Percentiles rank a stretch among this genome's conserved stretches.
phyloP scores from a whole-genome alignment of 2,888 invertebrate genomes.

The Acleris laterana region DNA sequence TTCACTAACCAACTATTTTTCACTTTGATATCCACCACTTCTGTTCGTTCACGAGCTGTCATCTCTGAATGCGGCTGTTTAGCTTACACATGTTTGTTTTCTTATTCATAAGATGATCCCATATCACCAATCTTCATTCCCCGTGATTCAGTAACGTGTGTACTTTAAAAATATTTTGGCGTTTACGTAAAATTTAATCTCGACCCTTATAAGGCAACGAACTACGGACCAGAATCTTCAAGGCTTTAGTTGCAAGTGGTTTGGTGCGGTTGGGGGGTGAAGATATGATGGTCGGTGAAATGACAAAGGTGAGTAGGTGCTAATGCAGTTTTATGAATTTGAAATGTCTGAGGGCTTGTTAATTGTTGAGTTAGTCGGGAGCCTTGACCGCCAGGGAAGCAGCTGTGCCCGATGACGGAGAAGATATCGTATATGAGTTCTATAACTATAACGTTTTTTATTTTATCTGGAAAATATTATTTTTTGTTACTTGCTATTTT shows the following conservation, averaged over 20 bases:
- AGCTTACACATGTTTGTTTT: constrained; percentile 20
- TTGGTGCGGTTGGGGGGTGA: neutral
- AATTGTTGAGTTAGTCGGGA: constrained; percentile 22
- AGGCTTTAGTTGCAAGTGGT: neutral
- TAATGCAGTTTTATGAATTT: constrained; percentile 35
- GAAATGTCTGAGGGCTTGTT: constrained; percentile 24
- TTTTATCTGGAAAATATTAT: too few species aligned
- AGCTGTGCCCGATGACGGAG: too few species aligned
- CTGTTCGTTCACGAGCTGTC: neutral
- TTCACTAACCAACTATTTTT: neutral
- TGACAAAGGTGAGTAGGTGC: constrained; percentile 28
- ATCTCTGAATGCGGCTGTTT: constrained; percentile 8
- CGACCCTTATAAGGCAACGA: constrained; percentile 21
- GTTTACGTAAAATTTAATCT: constrained; percentile 22
- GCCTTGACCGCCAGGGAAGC: constrained; percentile 21
- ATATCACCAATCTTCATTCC: constrained; percentile 10
- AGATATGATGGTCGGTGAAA: constrained; percentile 8
- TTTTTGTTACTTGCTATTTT: too few species aligned
- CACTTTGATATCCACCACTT: neutral
- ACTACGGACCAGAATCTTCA: constrained; percentile 5
- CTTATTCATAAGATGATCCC: constrained; percentile 31
- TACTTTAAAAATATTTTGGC: constrained; percentile 27
- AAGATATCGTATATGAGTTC: too few species aligned
- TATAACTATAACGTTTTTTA: too few species aligned
- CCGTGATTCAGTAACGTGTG: constrained; percentile 23